Evolutionary conservation across 1,140 invertebrate genomes (phyloP).

Genomic region (Drosophila insularis): DNA sequence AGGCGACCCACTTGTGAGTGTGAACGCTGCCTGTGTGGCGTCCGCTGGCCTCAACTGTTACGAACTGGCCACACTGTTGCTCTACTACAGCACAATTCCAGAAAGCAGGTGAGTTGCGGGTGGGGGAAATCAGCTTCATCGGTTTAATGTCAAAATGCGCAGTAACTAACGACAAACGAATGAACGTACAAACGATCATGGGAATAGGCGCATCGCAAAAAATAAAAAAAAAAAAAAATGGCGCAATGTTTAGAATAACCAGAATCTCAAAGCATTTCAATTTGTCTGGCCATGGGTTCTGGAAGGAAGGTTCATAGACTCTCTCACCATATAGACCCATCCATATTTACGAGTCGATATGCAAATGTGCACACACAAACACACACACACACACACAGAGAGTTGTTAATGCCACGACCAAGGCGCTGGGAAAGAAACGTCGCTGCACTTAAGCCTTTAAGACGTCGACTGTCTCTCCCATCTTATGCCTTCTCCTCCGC

Average conservation of each 20-base stretch:
- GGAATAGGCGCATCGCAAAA: slow-evolving; percentile 58
- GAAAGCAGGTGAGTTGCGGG: slow-evolving; percentile 82
- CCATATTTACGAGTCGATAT: slow-evolving; percentile 78
- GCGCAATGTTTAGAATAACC: slow-evolving; percentile 7
- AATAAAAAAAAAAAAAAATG: background rate
- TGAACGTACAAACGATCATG: slow-evolving; percentile 47
- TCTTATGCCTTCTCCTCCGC: background rate
- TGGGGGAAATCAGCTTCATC: slow-evolving; percentile 65
- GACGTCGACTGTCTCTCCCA: slow-evolving; percentile 24
- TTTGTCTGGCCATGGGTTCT: slow-evolving; percentile 45
- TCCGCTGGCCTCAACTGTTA: slow-evolving; percentile 84
- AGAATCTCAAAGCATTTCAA: slow-evolving; percentile 61
- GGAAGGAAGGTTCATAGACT: slow-evolving; percentile 58
- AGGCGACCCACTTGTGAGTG: slow-evolving; percentile 84
- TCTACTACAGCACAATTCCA: slow-evolving; percentile 85
- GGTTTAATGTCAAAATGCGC: slow-evolving; percentile 66
- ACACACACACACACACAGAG: background rate
- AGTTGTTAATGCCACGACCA: slow-evolving; percentile 48
- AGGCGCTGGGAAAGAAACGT: slow-evolving; percentile 68
- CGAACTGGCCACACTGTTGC: slow-evolving; percentile 84
- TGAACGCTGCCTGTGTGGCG: slow-evolving; percentile 83
- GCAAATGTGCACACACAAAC: slow-evolving; percentile 60
- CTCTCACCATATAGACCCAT: slow-evolving; percentile 49
- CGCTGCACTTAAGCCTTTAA: slow-evolving; percentile 76
- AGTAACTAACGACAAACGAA: slow-evolving; percentile 13